A percentile compares a stretch with the other conserved stretches of the same genome.
Evolutionary conservation across 1,140 invertebrate species (phyloP).

Genomic region (Cydia strobilella): DNA sequence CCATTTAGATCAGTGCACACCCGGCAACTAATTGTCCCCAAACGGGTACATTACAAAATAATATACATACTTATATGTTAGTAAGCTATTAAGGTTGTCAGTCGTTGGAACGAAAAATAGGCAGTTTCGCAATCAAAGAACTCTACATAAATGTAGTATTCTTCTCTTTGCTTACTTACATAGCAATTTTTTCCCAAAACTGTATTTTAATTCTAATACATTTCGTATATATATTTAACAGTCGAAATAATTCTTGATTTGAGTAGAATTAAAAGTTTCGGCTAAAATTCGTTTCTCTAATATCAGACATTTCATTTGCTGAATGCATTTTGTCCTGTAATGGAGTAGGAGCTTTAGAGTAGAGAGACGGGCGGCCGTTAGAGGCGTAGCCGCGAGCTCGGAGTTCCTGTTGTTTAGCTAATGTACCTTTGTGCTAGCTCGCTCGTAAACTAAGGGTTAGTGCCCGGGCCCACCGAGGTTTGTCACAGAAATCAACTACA

Average conservation of each 20-base stretch:
- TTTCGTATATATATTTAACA: background rate
- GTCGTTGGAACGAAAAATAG: no score
- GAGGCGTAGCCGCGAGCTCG: constrained; percentile 50
- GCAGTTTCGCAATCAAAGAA: no score
- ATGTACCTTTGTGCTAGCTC: constrained; percentile 63
- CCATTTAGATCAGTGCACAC: no score
- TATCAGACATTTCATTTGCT: background rate
- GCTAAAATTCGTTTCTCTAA: background rate
- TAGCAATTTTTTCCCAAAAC: no score
- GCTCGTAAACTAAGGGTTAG: constrained; percentile 61
- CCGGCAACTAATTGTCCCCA: no score
- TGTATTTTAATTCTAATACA: background rate
- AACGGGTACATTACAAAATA: no score
- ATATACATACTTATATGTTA: no score
- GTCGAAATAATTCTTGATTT: background rate
- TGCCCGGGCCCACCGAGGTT: constrained; percentile 48
- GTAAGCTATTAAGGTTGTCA: no score
- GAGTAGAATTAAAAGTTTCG: no score
- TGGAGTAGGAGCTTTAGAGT: constrained; percentile 2
- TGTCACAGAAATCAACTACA: constrained; percentile 40
- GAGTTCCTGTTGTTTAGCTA: constrained; percentile 65
- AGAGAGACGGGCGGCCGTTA: constrained; percentile 31
- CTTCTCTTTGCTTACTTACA: no score
- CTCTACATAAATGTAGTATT: no score
- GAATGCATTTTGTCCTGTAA: constrained; percentile 14